Conservation (phyloP, 2,888 invertebrate genomes). For the Sipha maydis region DNA sequence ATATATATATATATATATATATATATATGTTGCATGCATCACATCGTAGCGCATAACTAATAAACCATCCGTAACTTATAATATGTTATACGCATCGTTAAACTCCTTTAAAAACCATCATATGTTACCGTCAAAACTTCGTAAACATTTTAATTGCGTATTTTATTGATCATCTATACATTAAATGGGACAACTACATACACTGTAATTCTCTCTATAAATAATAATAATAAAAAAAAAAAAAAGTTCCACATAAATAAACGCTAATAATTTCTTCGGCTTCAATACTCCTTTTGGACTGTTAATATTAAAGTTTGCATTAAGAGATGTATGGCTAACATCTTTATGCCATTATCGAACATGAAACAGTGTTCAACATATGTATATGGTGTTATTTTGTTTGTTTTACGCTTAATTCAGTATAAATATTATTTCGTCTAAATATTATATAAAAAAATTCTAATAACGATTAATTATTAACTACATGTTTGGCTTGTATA, state of each 20-base stretch:
- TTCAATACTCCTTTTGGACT: neutral
- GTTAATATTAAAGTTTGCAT: neutral
- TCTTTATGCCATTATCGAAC: too few relatives aligned
- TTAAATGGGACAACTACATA: neutral
- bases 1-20: neutral
- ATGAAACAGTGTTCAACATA: too few relatives aligned
- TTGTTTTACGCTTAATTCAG: too few relatives aligned
- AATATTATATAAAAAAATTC: neutral
- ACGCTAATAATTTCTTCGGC: too few relatives aligned
- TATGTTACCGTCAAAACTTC: neutral
- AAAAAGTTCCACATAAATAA: neutral
- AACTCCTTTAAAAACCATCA: neutral
- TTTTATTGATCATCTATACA: neutral
- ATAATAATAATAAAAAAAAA: too few relatives aligned
- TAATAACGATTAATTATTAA: constrained; percentile 13
- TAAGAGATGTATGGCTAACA: too few relatives aligned
- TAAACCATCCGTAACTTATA: neutral
- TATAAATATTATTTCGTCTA: too few relatives aligned
- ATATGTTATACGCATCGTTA: neutral
- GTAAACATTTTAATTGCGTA: neutral
- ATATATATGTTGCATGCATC: neutral
- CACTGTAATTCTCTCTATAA: neutral
- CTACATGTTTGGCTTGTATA: neutral
- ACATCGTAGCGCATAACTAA: neutral
- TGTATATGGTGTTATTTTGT: too few relatives aligned